phyloP scores from a whole-genome alignment of 2,888 invertebrate genomes.

The Andrena camellia region DNA sequence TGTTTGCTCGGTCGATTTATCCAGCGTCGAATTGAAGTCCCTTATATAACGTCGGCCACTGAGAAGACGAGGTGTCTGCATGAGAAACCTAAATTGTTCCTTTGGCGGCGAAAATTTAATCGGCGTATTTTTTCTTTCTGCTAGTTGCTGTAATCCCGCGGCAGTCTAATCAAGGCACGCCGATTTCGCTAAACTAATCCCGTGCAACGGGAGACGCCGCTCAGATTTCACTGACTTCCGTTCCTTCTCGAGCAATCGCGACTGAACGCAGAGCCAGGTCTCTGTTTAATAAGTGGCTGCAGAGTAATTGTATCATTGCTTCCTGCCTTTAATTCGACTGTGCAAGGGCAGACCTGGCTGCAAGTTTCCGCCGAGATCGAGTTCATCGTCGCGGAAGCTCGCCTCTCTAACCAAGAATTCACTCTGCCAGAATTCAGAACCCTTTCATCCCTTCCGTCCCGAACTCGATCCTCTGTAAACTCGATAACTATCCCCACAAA shows the following conservation, averaged over 20 bases:
- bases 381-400: conserved; percentile 12
- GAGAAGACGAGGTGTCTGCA: too few relatives aligned
- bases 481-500: not conserved
- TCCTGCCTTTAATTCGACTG: conserved; percentile 53
- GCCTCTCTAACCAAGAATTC: not conserved
- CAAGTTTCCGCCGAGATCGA: conserved; percentile 24
- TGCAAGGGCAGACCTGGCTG: conserved; percentile 29
- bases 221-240: conserved; percentile 33
- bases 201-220: conserved; percentile 13
- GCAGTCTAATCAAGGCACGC: not conserved
- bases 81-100: not conserved
- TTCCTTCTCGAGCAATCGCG: conserved; percentile 32
- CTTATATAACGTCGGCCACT: not conserved
- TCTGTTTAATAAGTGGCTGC: conserved; percentile 48
- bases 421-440: not conserved
- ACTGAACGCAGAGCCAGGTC: conserved; percentile 19
- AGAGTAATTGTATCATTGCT: conserved; percentile 52
- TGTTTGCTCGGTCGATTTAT: not conserved
- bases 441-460: not conserved
- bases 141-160: not conserved
- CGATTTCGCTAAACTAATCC: conserved; percentile 25
- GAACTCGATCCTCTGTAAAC: not conserved
- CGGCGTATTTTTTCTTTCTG: too few relatives aligned
- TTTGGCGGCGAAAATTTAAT: too few relatives aligned
- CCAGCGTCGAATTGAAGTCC: not conserved